Conservation (phyloP, 2,113 vertebrate genomes). For the Lampris incognitus region DNA sequence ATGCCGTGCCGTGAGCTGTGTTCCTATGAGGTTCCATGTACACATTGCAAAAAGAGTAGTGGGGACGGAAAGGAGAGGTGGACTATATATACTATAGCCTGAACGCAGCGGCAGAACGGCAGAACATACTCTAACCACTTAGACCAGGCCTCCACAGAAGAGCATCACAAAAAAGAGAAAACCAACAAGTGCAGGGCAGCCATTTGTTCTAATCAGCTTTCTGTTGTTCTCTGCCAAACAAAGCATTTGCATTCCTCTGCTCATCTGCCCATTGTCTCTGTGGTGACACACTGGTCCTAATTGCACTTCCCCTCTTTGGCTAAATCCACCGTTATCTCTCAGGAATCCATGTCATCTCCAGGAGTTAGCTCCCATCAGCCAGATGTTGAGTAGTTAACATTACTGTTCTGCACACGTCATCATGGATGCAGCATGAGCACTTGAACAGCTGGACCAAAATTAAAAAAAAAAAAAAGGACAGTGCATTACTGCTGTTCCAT, state of each 20-base stretch:
- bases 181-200: slow-evolving; percentile 27
- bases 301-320: slow-evolving; percentile 73
- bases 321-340: slow-evolving; percentile 81
- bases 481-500: slow-evolving; percentile 49
- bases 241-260: slow-evolving; percentile 74
- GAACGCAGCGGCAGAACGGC: not conserved
- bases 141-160: slow-evolving; percentile 27
- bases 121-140: slow-evolving; percentile 10
- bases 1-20: not conserved
- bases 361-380: slow-evolving; percentile 78
- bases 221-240: slow-evolving; percentile 80
- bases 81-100: not conserved
- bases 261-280: slow-evolving; percentile 71
- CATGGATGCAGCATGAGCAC: slow-evolving; percentile 45
- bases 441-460: slow-evolving; percentile 71
- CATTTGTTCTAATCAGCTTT: slow-evolving; percentile 82
- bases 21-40: not conserved
- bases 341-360: slow-evolving; percentile 80
- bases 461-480: slow-evolving; percentile 28
- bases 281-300: slow-evolving; percentile 80
- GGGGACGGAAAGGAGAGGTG: not conserved
- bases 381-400: slow-evolving; percentile 81
- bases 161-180: slow-evolving; percentile 39
- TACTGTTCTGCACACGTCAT: slow-evolving; percentile 70
- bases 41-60: not conserved